phyloP scores from a whole-genome alignment of 2,888 invertebrate genomes.

The Empis livida region DNA sequence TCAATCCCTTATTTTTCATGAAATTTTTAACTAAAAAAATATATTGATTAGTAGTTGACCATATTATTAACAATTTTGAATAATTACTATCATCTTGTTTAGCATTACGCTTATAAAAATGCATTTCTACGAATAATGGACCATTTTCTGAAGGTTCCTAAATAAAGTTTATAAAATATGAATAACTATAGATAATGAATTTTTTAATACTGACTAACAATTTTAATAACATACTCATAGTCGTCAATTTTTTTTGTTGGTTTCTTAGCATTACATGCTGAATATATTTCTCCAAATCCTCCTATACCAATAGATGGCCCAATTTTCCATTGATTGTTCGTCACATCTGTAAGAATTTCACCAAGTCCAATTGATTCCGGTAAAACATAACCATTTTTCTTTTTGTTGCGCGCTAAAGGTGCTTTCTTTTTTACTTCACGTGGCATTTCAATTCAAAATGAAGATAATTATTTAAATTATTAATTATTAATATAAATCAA shows the following conservation, averaged over 20 bases:
- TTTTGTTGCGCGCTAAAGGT: slow-evolving; percentile 7
- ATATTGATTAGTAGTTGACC: no score
- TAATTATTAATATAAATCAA: no score
- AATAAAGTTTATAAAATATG: slow-evolving; percentile 15
- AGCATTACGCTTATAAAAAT: slow-evolving; percentile 72
- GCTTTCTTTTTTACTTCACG: slow-evolving; percentile 12
- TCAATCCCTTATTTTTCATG: slow-evolving; percentile 51
- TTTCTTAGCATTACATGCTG: slow-evolving; percentile 51
- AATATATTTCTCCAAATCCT: slow-evolving; percentile 90
- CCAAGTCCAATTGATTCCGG: slow-evolving; percentile 40
- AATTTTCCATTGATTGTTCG: slow-evolving; percentile 71
- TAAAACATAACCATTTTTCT: slow-evolving; percentile 27
- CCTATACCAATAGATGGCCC: slow-evolving; percentile 81
- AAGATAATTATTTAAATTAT: no score
- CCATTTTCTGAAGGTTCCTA: slow-evolving; percentile 88
- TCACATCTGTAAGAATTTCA: slow-evolving; percentile 60
- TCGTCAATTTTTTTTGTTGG: slow-evolving; percentile 39
- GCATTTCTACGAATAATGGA: slow-evolving; percentile 86
- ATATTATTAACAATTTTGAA: no score
- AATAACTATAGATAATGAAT: not conserved
- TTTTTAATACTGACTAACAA: slow-evolving; percentile 43
- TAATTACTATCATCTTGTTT: slow-evolving; percentile 55
- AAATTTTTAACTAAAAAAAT: slow-evolving; percentile 50
- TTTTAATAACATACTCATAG: slow-evolving; percentile 64
- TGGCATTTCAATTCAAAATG: slow-evolving; percentile 11